Evolutionary conservation across 2,113 vertebrate species (phyloP).

Genomic region (Leucosticte australis): DNA sequence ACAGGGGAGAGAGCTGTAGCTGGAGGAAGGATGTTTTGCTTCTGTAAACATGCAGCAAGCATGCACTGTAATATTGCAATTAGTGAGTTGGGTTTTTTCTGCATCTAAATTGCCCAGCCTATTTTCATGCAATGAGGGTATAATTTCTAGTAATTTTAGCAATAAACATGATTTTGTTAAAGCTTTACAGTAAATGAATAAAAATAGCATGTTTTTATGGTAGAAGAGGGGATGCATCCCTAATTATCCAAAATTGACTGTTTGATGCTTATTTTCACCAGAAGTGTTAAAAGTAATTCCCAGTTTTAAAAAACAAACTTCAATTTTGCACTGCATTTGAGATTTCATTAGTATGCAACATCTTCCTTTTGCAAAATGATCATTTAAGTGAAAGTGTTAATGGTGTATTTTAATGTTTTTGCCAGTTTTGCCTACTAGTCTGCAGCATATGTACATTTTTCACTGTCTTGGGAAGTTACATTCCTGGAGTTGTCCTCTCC

Average conservation of each 20-base stretch:
- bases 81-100: background rate
- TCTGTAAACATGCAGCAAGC: background rate
- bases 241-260: background rate
- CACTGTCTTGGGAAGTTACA: conserved; percentile 92
- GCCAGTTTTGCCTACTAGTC: conserved; percentile 93
- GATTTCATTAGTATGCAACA: background rate
- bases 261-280: background rate
- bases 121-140: background rate
- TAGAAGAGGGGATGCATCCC: background rate
- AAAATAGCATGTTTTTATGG: background rate
- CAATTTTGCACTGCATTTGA: background rate
- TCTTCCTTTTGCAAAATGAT: background rate
- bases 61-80: background rate
- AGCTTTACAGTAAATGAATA: background rate
- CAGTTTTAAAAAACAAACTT: background rate
- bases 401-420: conserved; percentile 51
- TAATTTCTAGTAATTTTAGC: background rate
- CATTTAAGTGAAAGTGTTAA: background rate
- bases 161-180: background rate
- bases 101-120: background rate
- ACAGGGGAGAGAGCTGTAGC: background rate
- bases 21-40: background rate
- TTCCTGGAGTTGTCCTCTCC: conserved; percentile 94
- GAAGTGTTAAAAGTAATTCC: background rate
- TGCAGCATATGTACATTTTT: conserved; percentile 96